A percentile compares a stretch with the other conserved stretches of the same genome.
phyloP scores from a whole-genome alignment of 1,140 invertebrate genomes.

The Neomicropteryx cornuta region DNA sequence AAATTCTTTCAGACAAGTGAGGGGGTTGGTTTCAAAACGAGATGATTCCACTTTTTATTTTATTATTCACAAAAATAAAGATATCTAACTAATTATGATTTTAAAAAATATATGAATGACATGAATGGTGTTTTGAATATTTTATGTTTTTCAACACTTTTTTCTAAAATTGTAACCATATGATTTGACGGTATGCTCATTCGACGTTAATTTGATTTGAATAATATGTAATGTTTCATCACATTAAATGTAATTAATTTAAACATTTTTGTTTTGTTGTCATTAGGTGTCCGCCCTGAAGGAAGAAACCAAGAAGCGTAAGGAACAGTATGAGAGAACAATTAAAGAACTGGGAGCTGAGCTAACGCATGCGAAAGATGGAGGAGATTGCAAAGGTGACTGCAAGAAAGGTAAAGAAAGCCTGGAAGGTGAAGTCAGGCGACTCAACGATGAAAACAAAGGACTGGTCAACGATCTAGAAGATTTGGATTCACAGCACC shows the following conservation, averaged over 20 bases:
- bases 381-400: too few species aligned
- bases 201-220: not conserved
- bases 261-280: not conserved
- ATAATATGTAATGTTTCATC: too few species aligned
- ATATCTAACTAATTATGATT: not conserved
- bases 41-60: not conserved
- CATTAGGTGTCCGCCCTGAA: not conserved
- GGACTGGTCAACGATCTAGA: conserved; percentile 48
- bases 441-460: conserved; percentile 38
- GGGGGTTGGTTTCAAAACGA: not conserved
- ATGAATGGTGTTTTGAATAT: not conserved
- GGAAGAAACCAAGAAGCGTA: not conserved
- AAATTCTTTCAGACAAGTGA: not conserved
- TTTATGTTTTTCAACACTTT: not conserved
- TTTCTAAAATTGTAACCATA: not conserved
- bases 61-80: not conserved
- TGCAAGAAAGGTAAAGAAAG: too few species aligned
- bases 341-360: not conserved
- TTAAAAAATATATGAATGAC: not conserved
- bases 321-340: not conserved
- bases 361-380: not conserved
- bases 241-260: too few species aligned
- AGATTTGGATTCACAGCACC: conserved; percentile 61
- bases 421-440: conserved; percentile 33
- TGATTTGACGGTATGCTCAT: not conserved